Percentiles rank a stretch among this genome's conserved stretches.
Conservation (phyloP, 2,797 vertebrate genomes). For the Sebastes nivosus region DNA sequence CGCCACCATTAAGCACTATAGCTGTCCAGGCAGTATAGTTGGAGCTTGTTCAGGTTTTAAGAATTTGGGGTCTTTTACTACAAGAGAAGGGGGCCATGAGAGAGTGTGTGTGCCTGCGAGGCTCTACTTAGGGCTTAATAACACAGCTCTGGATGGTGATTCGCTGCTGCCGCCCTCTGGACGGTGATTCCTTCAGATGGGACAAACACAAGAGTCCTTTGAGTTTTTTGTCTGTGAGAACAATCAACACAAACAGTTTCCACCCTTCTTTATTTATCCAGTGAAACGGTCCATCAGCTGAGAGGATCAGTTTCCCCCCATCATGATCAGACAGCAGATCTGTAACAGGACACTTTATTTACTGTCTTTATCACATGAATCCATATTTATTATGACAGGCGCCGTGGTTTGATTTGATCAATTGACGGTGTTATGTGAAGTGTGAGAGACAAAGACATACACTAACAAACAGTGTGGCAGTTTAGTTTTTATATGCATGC, state of each 20-base stretch:
- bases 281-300: not conserved
- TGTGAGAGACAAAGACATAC: not conserved
- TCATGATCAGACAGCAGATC: not conserved
- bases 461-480: not conserved
- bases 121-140: not conserved
- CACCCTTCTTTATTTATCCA: slow-evolving; percentile 21
- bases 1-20: not conserved
- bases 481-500: not conserved
- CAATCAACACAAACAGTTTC: slow-evolving; percentile 11
- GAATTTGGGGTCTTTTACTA: not conserved
- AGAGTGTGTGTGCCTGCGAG: slow-evolving; percentile 29
- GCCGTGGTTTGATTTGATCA: slow-evolving; percentile 3
- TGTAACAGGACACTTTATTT: slow-evolving; percentile 8
- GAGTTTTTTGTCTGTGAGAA: not conserved
- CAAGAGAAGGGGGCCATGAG: not conserved
- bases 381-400: slow-evolving; percentile 28
- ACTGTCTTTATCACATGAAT: slow-evolving; percentile 16
- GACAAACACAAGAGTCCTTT: not conserved
- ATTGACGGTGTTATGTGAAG: not conserved
- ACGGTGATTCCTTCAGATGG: slow-evolving; percentile 14
- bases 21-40: not conserved
- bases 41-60: not conserved
- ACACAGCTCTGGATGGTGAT: no score
- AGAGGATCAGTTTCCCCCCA: slow-evolving; percentile 22
- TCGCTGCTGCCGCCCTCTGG: slow-evolving; percentile 74